phyloP scores from a whole-genome alignment of 2,797 vertebrate species.

The Tauraco hartlaubi region DNA sequence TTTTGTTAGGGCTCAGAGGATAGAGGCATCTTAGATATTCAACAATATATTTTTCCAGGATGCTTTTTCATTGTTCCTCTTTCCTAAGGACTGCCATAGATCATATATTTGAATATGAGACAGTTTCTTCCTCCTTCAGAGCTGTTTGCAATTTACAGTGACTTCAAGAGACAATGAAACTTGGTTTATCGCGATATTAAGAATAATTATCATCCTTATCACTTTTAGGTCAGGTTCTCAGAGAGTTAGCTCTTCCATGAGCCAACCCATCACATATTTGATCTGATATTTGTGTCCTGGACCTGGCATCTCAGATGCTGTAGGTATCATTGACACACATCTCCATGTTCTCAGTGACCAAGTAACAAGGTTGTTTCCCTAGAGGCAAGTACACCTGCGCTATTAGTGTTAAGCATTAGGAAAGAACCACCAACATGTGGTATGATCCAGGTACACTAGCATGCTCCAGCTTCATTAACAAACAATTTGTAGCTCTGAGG shows the following conservation, averaged over 20 bases:
- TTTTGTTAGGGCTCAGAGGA: not conserved
- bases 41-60: not conserved
- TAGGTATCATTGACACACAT: rapidly evolving
- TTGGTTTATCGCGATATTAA: not conserved
- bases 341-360: not conserved
- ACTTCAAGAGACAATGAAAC: not conserved
- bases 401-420: not conserved
- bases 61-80: not conserved
- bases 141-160: not conserved
- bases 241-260: not conserved
- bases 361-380: not conserved
- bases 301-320: not conserved
- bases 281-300: not conserved
- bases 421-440: not conserved
- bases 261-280: not conserved
- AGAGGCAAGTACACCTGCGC: not conserved
- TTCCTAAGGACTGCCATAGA: not conserved
- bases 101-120: not conserved
- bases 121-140: not conserved
- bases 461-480: not conserved
- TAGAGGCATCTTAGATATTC: not conserved
- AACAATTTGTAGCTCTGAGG: not conserved
- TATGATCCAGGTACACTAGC: not conserved
- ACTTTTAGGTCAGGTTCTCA: not conserved
- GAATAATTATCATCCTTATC: not conserved